A percentile compares a stretch with the other conserved stretches of the same genome.
Evolutionary conservation across 2,113 vertebrate genomes (phyloP).

Genomic region (Nesospiza acunhae): DNA sequence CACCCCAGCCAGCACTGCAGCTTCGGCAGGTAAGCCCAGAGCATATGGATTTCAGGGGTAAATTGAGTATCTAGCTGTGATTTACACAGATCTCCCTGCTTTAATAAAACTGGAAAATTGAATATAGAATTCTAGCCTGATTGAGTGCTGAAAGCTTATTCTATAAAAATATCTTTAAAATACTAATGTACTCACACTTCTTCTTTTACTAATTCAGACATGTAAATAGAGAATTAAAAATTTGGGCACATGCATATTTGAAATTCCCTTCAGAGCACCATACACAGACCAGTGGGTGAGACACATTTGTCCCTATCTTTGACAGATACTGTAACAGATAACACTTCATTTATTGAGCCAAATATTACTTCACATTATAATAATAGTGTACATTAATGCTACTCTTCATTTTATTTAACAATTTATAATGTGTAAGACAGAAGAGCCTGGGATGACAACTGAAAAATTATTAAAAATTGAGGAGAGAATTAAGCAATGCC

Average conservation of each 20-base stretch:
- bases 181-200: neutral
- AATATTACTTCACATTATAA: constrained; percentile 23
- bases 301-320: neutral
- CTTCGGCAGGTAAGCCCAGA: neutral
- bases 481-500: neutral
- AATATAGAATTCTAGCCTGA: neutral
- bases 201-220: neutral
- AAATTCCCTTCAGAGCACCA: neutral
- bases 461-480: neutral
- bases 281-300: neutral
- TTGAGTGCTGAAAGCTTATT: neutral
- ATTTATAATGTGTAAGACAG: neutral
- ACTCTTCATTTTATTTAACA: constrained; percentile 31
- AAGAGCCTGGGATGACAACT: neutral
- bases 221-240: neutral
- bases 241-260: neutral
- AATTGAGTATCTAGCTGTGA: neutral
- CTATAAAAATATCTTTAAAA: neutral
- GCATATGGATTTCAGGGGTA: neutral
- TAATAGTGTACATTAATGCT: constrained; percentile 1
- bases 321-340: neutral
- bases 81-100: neutral
- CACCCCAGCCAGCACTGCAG: neutral
- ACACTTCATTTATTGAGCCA: constrained; percentile 25
- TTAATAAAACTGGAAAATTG: neutral